Conservation (phyloP, 2,888 invertebrate genomes). For the Onthophagus sagittarius region DNA sequence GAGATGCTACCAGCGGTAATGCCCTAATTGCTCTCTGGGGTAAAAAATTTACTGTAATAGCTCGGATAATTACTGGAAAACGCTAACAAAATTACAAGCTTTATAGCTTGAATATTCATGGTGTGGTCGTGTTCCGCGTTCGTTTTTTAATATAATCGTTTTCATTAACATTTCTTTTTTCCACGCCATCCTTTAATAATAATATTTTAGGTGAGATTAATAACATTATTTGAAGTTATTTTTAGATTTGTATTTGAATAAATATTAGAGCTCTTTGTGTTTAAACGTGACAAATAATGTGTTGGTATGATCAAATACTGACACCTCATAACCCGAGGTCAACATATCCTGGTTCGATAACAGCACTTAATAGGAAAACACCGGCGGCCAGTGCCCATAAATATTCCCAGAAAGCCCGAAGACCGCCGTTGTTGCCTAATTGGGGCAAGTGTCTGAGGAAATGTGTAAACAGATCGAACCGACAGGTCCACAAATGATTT, state of each 20-base stretch:
- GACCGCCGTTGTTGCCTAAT: not conserved
- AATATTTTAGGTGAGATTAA: not conserved
- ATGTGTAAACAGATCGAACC: conserved; percentile 7
- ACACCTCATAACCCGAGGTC: not conserved
- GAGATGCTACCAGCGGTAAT: not conserved
- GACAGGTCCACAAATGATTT: conserved; percentile 7
- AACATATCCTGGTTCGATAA: not conserved
- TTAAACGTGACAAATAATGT: not conserved
- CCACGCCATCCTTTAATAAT: not conserved
- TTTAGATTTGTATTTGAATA: not conserved
- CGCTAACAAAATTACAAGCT: not conserved
- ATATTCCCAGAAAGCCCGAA: not conserved
- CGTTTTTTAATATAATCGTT: not conserved
- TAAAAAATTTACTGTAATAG: not conserved
- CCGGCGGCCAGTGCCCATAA: not conserved
- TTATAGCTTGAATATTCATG: not conserved
- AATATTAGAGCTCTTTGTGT: not conserved
- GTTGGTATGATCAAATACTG: not conserved
- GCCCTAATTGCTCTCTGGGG: not conserved
- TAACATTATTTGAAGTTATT: not conserved
- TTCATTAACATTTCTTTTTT: not conserved
- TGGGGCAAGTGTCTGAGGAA: conserved; percentile 3
- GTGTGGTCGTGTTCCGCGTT: not conserved
- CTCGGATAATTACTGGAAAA: not conserved
- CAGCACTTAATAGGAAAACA: not conserved